These are phyloP conservation scores for Ophthalmolycus amberensis DNA, from an alignment of 2,113 vertebrate species.

Conservation along the genomic window DNA sequence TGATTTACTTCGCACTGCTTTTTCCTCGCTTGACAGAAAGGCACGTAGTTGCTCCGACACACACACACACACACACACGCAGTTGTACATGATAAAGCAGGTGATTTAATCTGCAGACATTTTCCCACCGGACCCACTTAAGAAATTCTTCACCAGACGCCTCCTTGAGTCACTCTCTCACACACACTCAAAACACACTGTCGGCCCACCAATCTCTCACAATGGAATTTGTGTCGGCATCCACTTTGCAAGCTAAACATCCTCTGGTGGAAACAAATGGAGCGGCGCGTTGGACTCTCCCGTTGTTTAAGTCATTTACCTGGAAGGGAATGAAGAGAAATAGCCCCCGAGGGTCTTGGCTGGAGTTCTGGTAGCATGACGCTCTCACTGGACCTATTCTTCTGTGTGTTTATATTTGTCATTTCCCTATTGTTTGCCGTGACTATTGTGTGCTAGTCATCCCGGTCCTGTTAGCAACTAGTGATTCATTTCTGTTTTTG, in stretches of 20 bases:
- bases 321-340: conserved; percentile 63
- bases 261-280: conserved; percentile 69
- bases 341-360: conserved; percentile 48
- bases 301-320: conserved; percentile 58
- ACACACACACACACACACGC: conserved; percentile 30
- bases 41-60: background rate
- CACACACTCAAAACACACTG: conserved; percentile 33
- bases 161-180: conserved; percentile 47
- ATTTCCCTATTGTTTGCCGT: conserved; percentile 64
- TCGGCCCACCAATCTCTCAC: conserved; percentile 41
- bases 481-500: conserved; percentile 47
- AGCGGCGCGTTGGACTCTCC: conserved; percentile 45
- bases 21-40: background rate
- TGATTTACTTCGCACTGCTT: background rate
- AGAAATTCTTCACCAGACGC: conserved; percentile 56
- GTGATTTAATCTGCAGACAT: conserved; percentile 69
- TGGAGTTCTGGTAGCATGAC: conserved; percentile 23
- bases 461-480: conserved; percentile 49
- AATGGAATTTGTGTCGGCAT: conserved; percentile 57
- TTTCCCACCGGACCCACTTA: conserved; percentile 75
- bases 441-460: conserved; percentile 62
- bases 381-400: conserved; percentile 59
- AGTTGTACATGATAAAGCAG: conserved; percentile 45
- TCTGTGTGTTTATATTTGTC: conserved; percentile 73
- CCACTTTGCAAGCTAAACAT: conserved; percentile 77